Conservation (phyloP, 92 coral and sea anemone genomes). For the Porites rus region DNA sequence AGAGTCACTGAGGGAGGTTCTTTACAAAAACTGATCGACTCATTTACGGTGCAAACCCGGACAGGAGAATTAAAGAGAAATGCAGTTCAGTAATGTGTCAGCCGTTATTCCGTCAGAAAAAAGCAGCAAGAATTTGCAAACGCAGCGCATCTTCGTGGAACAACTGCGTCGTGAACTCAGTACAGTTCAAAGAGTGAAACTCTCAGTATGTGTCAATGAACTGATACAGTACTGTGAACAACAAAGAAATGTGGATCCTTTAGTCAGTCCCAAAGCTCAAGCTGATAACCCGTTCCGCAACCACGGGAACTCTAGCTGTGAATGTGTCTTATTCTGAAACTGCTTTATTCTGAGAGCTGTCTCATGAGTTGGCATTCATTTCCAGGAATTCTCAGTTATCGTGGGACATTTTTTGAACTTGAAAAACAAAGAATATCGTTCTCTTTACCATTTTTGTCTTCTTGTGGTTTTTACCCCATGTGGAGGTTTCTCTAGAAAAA, state of each 20-base stretch:
- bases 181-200: slow-evolving; percentile 72
- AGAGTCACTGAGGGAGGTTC: background rate
- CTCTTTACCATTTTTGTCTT: background rate
- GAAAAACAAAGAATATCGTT: background rate
- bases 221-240: slow-evolving; percentile 83
- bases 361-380: background rate
- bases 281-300: slow-evolving; percentile 79
- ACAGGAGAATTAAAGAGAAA: background rate
- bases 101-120: slow-evolving; percentile 41
- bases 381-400: background rate
- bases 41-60: background rate
- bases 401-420: background rate
- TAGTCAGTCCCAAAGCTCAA: slow-evolving; percentile 70
- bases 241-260: slow-evolving; percentile 72
- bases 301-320: slow-evolving; percentile 38
- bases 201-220: slow-evolving; percentile 81
- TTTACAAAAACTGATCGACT: no score
- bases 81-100: background rate
- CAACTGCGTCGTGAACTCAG: slow-evolving; percentile 84
- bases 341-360: background rate
- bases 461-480: background rate
- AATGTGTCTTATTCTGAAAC: slow-evolving; percentile 51
- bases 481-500: background rate
- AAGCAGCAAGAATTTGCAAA: slow-evolving; percentile 74
- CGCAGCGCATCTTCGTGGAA: slow-evolving; percentile 79